Evolutionary conservation across 2,888 invertebrate genomes (phyloP), one percentile per base, ranked within the genome.

Genomic region (Ceramica pisi): DNA sequence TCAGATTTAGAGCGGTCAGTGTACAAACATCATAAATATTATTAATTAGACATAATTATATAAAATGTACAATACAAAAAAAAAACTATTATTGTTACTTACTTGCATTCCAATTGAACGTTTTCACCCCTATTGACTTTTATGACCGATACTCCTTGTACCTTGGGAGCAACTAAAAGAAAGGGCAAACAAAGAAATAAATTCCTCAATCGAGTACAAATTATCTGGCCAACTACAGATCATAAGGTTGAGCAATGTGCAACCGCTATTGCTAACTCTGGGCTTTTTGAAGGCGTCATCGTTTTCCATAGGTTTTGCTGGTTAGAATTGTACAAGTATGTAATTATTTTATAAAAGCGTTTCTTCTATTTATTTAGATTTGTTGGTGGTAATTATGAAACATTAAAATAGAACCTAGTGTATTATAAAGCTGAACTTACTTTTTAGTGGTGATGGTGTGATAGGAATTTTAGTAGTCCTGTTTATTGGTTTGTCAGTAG

Each of bases 401-500:
- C 1, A 41, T 41, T 41, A 41, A 41, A 41, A 12, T 44, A 16
- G 44, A 19, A 44, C 16, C 7, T 6, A 12, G 5, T 44, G 14
- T 5, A 16, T 44, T 16, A 41, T 14, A 21, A 56, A 38, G 7
- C 35, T 21, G 2, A 56, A 68, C 82, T 78, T 77, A 85, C 85
- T 14, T 63, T 41, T 67, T 2, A 68, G 71, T 2, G 71, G 70
- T 51, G 67, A 59, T 9, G 84, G 87, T 26, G 85, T 78, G 16
- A 86, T 31, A 1, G 85, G 83, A 4, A 86, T 77, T 69, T 77
- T 86, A 14, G 44, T 70, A 38, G 75, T 63, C 53, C 87, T 76
- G 46, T 7, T 67, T 31, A 86, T 79, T 10, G 41, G 0, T 23
- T 69, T 59, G 0, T 72, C 67, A 1, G 71, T 71, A 14, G 55